Evolutionary conservation across 2,113 vertebrate genomes (phyloP), one percentile per base, ranked within the genome.

Genomic region (Setophaga kirtlandii): DNA sequence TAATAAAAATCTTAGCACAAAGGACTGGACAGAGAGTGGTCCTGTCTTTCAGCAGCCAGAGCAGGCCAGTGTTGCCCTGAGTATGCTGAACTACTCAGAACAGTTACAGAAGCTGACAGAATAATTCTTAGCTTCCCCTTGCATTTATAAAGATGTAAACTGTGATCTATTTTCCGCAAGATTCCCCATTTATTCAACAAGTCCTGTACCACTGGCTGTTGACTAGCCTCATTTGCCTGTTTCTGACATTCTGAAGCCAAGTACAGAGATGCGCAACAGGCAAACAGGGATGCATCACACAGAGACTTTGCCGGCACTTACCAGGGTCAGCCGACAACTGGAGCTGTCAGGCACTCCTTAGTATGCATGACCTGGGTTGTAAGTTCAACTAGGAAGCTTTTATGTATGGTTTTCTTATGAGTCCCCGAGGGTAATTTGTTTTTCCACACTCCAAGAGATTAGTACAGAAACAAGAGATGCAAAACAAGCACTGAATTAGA

Each of bases 181-280:
- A 78, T 24, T 42, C 30, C 15, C 1, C 1, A 33, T 77, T 70
- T 50, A 28, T 31, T 41, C 65, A 56, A 9, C 28, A 44, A 24
- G 33, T 64, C 9, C 62, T 44, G 18, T 25, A 60, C 31, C 60
- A 65, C 71, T 73, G 37, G 74, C 67, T 60, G 19, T 2, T 12
- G 50, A 23, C 25, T 24, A 47, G 52, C 15, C 39, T 60, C 55
- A 30, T 60, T 55, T 55, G 20, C 69, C 49, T 6, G 11, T 37
- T 50, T 33, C 12, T 73, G 55, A 44, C 30, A 64, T 33, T 64
- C 70, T 56, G 65, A 52, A 59, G n/a, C 53, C 58, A 65, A 70
- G 44, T 16, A 33, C 4, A 67, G 24, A 71, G 42, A 63, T 0
- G 1, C 5, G 1, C 5, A 52, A 50, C 15, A 22, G 77, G 39